phyloP scores from a whole-genome alignment of 2,888 invertebrate species.

The Drosophila bunnanda region DNA sequence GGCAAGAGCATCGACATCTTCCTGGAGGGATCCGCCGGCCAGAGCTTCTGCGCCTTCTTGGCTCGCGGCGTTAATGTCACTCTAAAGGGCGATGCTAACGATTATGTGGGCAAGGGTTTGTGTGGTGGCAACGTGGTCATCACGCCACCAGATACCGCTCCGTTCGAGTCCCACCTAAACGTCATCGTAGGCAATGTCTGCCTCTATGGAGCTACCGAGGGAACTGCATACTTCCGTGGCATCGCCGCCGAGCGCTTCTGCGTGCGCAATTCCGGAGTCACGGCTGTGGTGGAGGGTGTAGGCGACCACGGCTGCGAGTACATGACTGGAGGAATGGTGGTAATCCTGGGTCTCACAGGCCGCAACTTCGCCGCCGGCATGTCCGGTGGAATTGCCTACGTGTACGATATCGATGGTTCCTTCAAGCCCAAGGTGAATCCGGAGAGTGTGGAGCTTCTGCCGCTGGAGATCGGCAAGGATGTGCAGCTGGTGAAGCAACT shows the following conservation, averaged over 20 bases:
- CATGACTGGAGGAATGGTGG: conserved; percentile 97
- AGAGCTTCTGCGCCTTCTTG: conserved; percentile 99
- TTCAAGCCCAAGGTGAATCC: conserved; percentile 95
- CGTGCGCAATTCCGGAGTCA: conserved; percentile 98
- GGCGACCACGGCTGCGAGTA: conserved; percentile 99
- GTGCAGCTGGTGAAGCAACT: conserved; percentile 90
- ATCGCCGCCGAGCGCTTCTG: conserved; percentile 99
- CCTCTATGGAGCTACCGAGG: conserved; percentile 98
- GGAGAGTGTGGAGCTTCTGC: conserved; percentile 97
- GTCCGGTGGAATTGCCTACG: conserved; percentile 98
- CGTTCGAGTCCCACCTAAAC: conserved; percentile 96
- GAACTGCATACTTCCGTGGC: conserved; percentile 96
- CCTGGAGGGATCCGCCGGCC: conserved; percentile 97
- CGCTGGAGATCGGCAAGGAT: conserved; percentile 92
- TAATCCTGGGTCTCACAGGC: conserved; percentile 97
- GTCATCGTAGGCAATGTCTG: conserved; percentile 99
- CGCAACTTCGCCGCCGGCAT: conserved; percentile 99
- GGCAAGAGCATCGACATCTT: conserved; percentile 91
- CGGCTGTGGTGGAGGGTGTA: conserved; percentile 98
- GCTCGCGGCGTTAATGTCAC: conserved; percentile 95
- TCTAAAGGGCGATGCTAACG: conserved; percentile 98
- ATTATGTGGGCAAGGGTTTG: conserved; percentile 98
- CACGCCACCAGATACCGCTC: conserved; percentile 93
- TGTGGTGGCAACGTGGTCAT: conserved; percentile 98
- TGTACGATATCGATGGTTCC: conserved; percentile 94